Evolutionary conservation across 2,888 invertebrate species (phyloP).

Genomic region (Caradrina clavipalpis): DNA sequence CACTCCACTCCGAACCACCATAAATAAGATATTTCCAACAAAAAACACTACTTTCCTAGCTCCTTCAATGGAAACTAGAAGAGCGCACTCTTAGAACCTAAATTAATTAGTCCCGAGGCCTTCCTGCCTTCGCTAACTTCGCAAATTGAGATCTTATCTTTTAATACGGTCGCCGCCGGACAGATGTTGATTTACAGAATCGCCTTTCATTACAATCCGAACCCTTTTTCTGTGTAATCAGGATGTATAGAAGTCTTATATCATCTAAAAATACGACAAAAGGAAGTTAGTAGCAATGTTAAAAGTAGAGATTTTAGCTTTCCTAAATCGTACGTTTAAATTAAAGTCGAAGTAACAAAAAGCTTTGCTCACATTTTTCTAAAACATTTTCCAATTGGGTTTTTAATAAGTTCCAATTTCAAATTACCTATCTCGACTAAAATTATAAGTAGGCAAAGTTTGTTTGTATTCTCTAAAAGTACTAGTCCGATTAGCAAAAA

Average conservation of each 20-base stretch:
- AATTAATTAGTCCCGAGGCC: constrained; percentile 78
- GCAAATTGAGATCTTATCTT: constrained; percentile 86
- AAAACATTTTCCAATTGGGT: not conserved
- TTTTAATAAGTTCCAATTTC: no score
- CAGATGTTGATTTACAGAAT: constrained; percentile 68
- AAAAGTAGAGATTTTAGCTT: not conserved
- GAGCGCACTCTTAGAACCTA: constrained; percentile 62
- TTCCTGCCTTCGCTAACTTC: constrained; percentile 71
- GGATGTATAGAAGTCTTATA: not conserved
- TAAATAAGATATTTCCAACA: not conserved
- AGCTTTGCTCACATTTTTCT: not conserved
- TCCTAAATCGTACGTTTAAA: not conserved
- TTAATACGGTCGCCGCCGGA: constrained; percentile 75
- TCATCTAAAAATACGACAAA: not conserved
- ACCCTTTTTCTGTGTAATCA: constrained; percentile 35
- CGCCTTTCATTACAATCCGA: constrained; percentile 51
- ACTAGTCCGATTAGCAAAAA: no score
- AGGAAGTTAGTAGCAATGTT: not conserved
- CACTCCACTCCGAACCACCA: no score
- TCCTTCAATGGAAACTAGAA: not conserved
- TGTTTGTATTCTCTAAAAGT: no score
- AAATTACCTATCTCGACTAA: no score
- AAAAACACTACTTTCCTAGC: not conserved
- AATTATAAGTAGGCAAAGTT: no score
- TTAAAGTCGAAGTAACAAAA: not conserved